Evolutionary conservation across 2,888 invertebrate species (phyloP).

Genomic region (Acanthosepion esculentum): DNA sequence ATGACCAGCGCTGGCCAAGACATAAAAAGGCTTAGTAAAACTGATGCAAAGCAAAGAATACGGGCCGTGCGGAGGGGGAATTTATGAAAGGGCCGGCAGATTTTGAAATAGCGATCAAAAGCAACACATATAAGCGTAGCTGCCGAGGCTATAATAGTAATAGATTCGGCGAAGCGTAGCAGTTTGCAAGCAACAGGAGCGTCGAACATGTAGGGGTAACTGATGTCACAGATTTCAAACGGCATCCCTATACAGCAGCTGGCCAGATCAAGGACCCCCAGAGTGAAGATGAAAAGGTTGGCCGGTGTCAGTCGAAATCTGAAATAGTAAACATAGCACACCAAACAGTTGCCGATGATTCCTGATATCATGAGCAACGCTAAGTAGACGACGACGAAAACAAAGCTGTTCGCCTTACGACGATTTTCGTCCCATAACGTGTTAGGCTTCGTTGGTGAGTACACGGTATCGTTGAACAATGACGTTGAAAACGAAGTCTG

Average conservation of each 20-base stretch:
- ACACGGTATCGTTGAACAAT: not conserved
- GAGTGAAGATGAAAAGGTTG: constrained; percentile 64
- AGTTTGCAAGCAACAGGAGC: constrained; percentile 62
- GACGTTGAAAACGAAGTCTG: not conserved
- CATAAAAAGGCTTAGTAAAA: not conserved
- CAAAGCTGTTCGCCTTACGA: constrained; percentile 56
- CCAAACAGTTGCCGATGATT: constrained; percentile 61
- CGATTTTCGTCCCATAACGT: constrained; percentile 54
- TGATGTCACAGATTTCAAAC: constrained; percentile 61
- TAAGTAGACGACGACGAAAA: constrained; percentile 61
- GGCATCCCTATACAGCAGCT: constrained; percentile 62
- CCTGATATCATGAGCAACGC: constrained; percentile 58
- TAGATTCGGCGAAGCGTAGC: constrained; percentile 61
- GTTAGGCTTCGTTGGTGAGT: not conserved
- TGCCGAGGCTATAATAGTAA: constrained; percentile 61
- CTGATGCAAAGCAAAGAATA: not conserved
- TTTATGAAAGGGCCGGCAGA: not conserved
- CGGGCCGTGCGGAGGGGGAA: not conserved
- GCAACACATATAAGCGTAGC: constrained; percentile 65
- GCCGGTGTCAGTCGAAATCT: constrained; percentile 64
- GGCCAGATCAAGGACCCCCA: constrained; percentile 64
- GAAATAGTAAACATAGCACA: constrained; percentile 64
- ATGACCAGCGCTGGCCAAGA: not conserved
- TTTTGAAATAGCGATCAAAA: constrained; percentile 59
- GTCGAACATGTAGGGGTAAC: constrained; percentile 60